Evolutionary conservation across 2,113 vertebrate species (phyloP).

Genomic region (Brachyistius frenatus): DNA sequence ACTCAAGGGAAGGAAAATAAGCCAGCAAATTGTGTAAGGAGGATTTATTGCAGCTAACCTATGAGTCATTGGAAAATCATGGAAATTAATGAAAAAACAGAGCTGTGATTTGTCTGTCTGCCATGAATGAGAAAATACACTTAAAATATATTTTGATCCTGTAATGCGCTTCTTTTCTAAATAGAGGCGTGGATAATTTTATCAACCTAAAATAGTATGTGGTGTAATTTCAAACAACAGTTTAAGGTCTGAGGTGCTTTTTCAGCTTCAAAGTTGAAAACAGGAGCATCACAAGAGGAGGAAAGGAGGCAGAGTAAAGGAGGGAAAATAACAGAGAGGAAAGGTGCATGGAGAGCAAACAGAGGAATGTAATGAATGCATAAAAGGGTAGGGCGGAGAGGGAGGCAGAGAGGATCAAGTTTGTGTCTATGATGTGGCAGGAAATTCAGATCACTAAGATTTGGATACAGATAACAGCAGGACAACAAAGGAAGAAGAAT

Average conservation of each 20-base stretch:
- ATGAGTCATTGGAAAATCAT: slow-evolving; percentile 30
- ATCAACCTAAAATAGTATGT: slow-evolving; percentile 1
- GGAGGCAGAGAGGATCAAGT: too few relatives aligned
- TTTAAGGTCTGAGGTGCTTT: not conserved
- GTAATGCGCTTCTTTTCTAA: slow-evolving; percentile 14
- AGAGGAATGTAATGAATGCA: not conserved
- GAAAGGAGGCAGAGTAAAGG: not conserved
- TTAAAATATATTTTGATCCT: slow-evolving; percentile 10
- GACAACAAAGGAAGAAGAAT: too few relatives aligned
- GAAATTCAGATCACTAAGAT: too few relatives aligned
- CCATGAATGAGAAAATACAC: slow-evolving; percentile 20
- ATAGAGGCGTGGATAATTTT: slow-evolving; percentile 29
- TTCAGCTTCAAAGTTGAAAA: not conserved
- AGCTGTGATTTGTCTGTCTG: slow-evolving; percentile 14
- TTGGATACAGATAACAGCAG: too few relatives aligned
- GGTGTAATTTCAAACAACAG: slow-evolving; percentile 16
- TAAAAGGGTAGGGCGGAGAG: too few relatives aligned
- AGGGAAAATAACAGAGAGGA: not conserved
- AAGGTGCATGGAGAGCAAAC: not conserved
- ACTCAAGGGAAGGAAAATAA: slow-evolving; percentile 1
- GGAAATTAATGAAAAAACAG: slow-evolving; percentile 44
- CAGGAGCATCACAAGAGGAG: not conserved
- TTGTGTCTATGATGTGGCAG: too few relatives aligned
- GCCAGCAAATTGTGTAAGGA: slow-evolving; percentile 16
- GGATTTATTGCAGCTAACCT: slow-evolving; percentile 29